Evolutionary conservation across 2,113 vertebrate species (phyloP), one percentile per base, ranked within the genome.

Genomic region (Lates calcarifer): DNA sequence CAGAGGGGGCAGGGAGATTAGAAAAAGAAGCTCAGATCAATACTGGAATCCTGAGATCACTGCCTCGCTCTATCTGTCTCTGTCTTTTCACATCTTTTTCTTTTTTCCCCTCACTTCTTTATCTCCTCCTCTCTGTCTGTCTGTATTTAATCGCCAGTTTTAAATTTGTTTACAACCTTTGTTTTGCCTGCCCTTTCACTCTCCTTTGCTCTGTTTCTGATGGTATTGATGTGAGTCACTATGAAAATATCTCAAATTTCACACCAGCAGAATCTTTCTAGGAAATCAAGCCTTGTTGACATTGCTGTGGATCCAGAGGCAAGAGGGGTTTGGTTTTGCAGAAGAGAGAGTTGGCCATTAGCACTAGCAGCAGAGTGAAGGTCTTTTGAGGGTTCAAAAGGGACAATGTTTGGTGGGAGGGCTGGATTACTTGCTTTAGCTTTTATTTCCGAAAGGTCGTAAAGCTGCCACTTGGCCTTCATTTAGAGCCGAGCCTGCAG

Each of bases 401-500:
- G 83, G 53, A 71, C 80, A 3, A 29, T 64, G 84, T 83, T 84
- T 70, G 83, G 81, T 83, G 57, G 83, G 87, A 81, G 85, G 83
- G 33, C 67, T 26, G 77, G 90, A 91, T 93, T 90, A 93, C 89
- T 75, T 60, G 83, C 83, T 80, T 43, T 62, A 64, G 85, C 73
- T 83, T 92, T 92, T 89, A 91, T 94, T 88, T 75, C 90, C 70
- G 26, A 82, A 84, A 87, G 90, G 88, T 91, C 85, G 66, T 95
- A 93, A 95, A 95, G 68, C 92, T 93, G 93, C 80, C 93, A 91
- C 82, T 35, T 33, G 77, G 86, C 74, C 87, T 83, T 84, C 88
- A 39, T 90, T 90, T 79, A 79, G 82, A 90, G 83, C 56, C 53
- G 10, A 63, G 74, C 49, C 64, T 3, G 62, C 22, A 70, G 74